Evolutionary conservation across 2,888 invertebrate species (phyloP), one percentile per base, ranked within the genome.

Genomic region (Leptinotarsa peninsularis): DNA sequence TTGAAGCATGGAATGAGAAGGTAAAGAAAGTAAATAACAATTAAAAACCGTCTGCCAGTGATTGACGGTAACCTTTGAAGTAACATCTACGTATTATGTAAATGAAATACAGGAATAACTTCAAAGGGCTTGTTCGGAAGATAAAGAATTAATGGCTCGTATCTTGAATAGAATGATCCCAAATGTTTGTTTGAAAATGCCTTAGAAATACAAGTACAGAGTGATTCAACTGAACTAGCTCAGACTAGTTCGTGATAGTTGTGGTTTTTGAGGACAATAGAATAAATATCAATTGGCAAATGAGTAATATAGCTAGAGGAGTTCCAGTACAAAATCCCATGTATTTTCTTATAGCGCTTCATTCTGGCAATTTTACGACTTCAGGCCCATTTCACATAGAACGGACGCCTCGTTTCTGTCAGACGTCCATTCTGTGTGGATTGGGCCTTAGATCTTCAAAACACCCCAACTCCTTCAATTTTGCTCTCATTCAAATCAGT

Each of bases 21-120:
- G 63, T 33, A 43, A 63, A 63, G 27, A 63, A 63, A 33, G 63
- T 63, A 43, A 63, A 63, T 63, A 63, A 63, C 63, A 63, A 33
- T 63, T 63, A 63, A 63, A 63, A 17, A 63, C 15, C 63, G 43
- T 63, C 63, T 27, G 63, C 43, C n/a, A 33, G 43, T 63, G 63
- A 63, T 63, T 63, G 63, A 63, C 63, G 27, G 63, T 43, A 63
- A 63, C 63, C 63, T 63, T 63, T 63, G 63, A n/a, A 43, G 17
- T 63, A 63, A 63, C 63, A 63, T 63, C 63, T 43, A 17, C 33
- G 33, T 63, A 63, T 63, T 63, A 63, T 63, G 63, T 63, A 63
- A 63, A 63, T 33, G 63, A 18, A 63, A 63, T 63, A 63, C 33
- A 17, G n/a, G 33, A 33, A 63, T 33, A 63, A 63, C 63, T 63